A percentile compares a stretch with the other conserved stretches of the same genome.
Conservation (phyloP, 1,140 invertebrate genomes). For the Trissolcus basalis region DNA sequence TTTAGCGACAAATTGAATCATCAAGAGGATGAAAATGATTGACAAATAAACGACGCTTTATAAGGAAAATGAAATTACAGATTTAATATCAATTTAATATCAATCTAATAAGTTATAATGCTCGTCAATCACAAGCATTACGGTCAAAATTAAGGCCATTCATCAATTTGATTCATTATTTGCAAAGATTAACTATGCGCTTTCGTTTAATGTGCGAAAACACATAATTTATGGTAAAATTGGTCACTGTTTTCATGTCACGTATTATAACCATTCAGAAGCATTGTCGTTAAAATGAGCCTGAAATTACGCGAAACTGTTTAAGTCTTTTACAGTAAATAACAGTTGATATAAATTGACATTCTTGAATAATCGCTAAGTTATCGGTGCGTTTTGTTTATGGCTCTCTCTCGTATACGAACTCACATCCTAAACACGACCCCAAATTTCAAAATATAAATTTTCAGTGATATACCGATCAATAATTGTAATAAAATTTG, state of each 20-base stretch:
- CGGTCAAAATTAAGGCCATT: too few species aligned
- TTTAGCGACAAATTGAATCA: too few species aligned
- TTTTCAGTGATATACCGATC: slow-evolving; percentile 29
- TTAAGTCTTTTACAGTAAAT: slow-evolving; percentile 8
- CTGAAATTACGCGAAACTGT: slow-evolving; percentile 12
- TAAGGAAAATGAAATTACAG: too few species aligned
- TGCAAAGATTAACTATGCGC: too few species aligned
- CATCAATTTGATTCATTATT: too few species aligned
- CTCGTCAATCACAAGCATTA: too few species aligned
- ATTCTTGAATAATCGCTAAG: slow-evolving; percentile 8
- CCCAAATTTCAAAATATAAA: slow-evolving; percentile 12
- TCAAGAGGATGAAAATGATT: too few species aligned
- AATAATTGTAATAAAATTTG: slow-evolving; percentile 27
- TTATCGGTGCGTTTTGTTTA: slow-evolving; percentile 25
- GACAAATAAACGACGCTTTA: too few species aligned
- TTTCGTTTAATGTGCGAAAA: too few species aligned
- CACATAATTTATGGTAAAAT: slow-evolving; percentile 1
- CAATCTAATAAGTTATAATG: too few species aligned
- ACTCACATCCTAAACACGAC: slow-evolving; percentile 10
- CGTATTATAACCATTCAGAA: background rate
- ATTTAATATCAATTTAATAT: too few species aligned
- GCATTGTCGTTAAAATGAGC: slow-evolving; percentile 3
- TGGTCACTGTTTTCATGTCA: too few species aligned
- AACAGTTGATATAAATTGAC: slow-evolving; percentile 22
- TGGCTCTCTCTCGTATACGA: slow-evolving; percentile 9